phyloP scores from a whole-genome alignment of 2,888 invertebrate genomes.

The Pyrrhia umbra region DNA sequence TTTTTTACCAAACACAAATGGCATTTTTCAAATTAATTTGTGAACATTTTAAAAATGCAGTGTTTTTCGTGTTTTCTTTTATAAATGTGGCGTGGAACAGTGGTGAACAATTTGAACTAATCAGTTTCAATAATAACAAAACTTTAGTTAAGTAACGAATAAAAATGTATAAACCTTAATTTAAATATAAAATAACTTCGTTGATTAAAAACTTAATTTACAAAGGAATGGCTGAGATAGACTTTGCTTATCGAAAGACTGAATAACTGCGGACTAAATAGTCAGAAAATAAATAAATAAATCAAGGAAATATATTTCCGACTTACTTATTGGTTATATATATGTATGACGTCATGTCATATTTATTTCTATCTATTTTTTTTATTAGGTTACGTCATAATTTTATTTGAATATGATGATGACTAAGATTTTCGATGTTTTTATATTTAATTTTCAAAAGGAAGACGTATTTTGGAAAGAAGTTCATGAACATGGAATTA shows the following conservation, averaged over 20 bases:
- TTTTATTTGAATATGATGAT: constrained; percentile 20
- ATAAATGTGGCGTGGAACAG: constrained; percentile 30
- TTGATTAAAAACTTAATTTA: constrained; percentile 56
- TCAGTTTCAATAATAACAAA: constrained; percentile 38
- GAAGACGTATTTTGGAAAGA: constrained; percentile 38
- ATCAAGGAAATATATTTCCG: no score
- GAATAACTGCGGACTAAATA: no score
- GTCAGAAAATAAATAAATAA: no score
- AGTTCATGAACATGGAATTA: background rate
- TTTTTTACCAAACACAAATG: no score
- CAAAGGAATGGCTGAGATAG: constrained; percentile 56
- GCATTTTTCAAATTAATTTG: no score
- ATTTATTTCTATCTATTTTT: no score
- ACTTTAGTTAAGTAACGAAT: constrained; percentile 10
- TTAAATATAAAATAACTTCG: constrained; percentile 51
- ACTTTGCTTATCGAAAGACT: no score
- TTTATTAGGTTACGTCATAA: no score
- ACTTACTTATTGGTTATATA: no score
- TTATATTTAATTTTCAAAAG: constrained; percentile 14
- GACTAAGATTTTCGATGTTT: constrained; percentile 33
- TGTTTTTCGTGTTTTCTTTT: background rate
- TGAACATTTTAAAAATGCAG: background rate
- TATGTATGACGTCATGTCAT: no score
- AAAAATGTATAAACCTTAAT: constrained; percentile 49
- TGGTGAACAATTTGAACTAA: constrained; percentile 59